A percentile compares a stretch with the other conserved stretches of the same genome.
Conservation (phyloP, 2,888 invertebrate genomes). For the Helicoverpa assulta region DNA sequence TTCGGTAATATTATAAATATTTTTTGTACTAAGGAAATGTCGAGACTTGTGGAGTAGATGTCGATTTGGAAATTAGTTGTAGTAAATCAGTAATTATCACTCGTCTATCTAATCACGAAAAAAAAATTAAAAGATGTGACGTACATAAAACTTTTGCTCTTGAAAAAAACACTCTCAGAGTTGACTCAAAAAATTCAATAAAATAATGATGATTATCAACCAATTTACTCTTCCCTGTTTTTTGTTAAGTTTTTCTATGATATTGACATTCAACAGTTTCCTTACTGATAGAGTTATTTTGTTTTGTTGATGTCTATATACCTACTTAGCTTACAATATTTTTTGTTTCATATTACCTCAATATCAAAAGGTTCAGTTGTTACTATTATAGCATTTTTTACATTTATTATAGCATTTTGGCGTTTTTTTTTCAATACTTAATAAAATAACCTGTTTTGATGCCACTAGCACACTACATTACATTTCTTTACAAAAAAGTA, state of each 20-base stretch:
- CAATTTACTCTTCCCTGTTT: neutral
- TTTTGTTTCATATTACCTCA: constrained; percentile 11
- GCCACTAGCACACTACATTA: too few relatives aligned
- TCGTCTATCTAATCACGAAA: constrained; percentile 21
- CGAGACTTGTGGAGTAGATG: constrained; percentile 30
- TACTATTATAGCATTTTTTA: neutral
- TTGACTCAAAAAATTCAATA: constrained; percentile 1
- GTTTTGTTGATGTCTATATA: constrained; percentile 4
- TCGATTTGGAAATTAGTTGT: constrained; percentile 35
- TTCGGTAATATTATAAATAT: constrained; percentile 54
- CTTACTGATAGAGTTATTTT: neutral
- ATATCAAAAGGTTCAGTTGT: constrained; percentile 23
- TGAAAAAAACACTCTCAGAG: constrained; percentile 10
- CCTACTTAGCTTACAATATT: neutral
- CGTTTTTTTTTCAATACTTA: neutral
- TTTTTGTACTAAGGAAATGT: constrained; percentile 55
- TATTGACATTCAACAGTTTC: neutral
- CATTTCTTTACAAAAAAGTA: too few relatives aligned
- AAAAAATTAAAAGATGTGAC: constrained; percentile 7
- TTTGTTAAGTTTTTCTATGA: constrained; percentile 19
- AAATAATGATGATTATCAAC: constrained; percentile 9
- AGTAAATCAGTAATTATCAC: constrained; percentile 2
- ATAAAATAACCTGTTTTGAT: too few relatives aligned
- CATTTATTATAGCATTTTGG: too few relatives aligned
- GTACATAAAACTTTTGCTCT: constrained; percentile 11